Evolutionary conservation across 1,140 invertebrate species (phyloP), one percentile per base, ranked within the genome.

Genomic region (Listronotus oregonensis): DNA sequence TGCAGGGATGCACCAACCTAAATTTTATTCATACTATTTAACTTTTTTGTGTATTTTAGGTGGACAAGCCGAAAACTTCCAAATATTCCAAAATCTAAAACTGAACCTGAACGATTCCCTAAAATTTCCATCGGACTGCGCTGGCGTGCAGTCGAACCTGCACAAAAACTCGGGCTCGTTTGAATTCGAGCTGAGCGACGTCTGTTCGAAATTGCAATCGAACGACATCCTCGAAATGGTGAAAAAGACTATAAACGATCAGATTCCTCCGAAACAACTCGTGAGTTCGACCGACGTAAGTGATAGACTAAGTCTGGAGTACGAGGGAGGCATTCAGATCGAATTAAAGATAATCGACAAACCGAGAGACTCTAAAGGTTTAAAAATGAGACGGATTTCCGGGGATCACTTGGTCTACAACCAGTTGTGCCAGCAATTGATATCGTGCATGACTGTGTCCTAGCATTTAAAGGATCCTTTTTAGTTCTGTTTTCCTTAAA

Each of bases 371-470:
- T 77, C 74, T 31, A 94, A 93, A 70, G 92, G 93, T 7, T 85
- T 97, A 62, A 95, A 95, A 75, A 89, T 97, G 85, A 81, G 94
- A 60, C 84, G 93, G 76, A 94, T 97, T 66, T 95, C 93, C 0
- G 95, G 95, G 3, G 94, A 97, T 80, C 91, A 93, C 78, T 83
- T 90, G 64, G 91, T 94, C 75, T 96, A 96, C 77, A 92, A 90
- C 65, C 91, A 93, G 77, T 84, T 96, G 12, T 96, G 94, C 80
- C 90, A 95, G 75, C 92, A 95, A 77, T 81, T 97, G 54, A 91
- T 97, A 46, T 91, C 91, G 47, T 93, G 92, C 75, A 90, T 96
- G 80, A 90, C 89, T 67, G 89, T 89, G 78, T 90, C 83, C 83
- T 84, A 82, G 80, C 80, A 71, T 65, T 67, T 68, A 46, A 58